Evolutionary conservation across 2,888 invertebrate genomes (phyloP), one percentile per base, ranked within the genome.

Genomic region (Subacronicta megacephala): DNA sequence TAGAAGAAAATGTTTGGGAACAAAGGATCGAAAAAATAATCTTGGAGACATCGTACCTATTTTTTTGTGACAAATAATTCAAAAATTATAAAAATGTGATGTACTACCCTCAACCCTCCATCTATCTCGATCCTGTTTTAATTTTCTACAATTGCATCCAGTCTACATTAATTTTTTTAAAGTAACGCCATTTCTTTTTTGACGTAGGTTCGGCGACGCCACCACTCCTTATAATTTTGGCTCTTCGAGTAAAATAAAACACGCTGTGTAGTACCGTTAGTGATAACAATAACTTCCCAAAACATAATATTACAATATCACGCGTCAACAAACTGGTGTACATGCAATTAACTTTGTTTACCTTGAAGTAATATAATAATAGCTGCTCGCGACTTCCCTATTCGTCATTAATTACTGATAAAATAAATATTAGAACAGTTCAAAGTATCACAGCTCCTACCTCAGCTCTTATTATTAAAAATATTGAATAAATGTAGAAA

Each of bases 241-340:
- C 10, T 10, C 9, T 1, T 26, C 10, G 3, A 31, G 31, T n/a
- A 31, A 31, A 26, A 26, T 26, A 26, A 31, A 31, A 31, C 31
- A 31, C 31, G n/a, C 31, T n/a, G 4, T 31, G 12, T n/a, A 10
- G 26, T 26, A 6, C n/a, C 1, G n/a, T n/a, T 31, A 31, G n/a
- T 62, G 73, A 75, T 73, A 75, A 64, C 47, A 63, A 33, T 42
- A 10, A 52, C 55, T 62, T 62, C 63, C 59, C 57, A 72, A 67
- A 67, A 59, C 52, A 58, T n/a, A 59, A 59, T 59, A 60, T 40
- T 29, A 41, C 20, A 31, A 40, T 55, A 65, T 59, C 68, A 71
- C 44, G 60, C 61, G 46, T 56, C 52, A 68, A 71, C 64, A 68
- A 52, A 72, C 52, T 66, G 62, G 3, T 42, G 23, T 17, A 54